These are phyloP conservation scores for Paramormyrops hopkinsi DNA, from an alignment of 2,797 vertebrate genomes.

Conservation along the genomic window DNA sequence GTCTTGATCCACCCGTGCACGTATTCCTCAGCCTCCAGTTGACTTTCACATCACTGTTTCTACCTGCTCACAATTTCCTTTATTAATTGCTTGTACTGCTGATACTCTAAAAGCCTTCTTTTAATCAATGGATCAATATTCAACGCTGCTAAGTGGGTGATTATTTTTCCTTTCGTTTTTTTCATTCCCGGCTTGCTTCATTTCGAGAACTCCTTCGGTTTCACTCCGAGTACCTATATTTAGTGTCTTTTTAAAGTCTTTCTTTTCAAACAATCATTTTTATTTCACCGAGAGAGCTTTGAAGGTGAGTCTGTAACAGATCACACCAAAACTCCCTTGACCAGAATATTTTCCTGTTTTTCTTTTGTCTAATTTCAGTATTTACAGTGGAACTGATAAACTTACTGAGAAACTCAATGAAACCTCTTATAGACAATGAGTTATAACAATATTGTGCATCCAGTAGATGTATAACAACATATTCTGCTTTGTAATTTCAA, in stretches of 20 bases:
- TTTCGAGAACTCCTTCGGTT: conserved; percentile 3
- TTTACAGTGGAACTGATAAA: conserved; percentile 2
- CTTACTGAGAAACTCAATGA: neutral
- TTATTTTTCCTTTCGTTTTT: neutral
- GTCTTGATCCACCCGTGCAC: neutral
- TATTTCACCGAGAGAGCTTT: neutral
- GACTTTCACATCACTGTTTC: conserved; percentile 12
- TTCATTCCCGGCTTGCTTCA: neutral
- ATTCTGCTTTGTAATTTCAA: neutral
- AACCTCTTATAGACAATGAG: neutral
- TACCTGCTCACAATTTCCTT: conserved; percentile 17
- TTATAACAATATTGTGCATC: neutral
- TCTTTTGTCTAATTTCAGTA: neutral
- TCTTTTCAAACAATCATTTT: conserved; percentile 6
- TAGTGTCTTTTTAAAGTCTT: neutral
- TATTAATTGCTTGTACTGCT: conserved; percentile 30
- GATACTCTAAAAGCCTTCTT: conserved; percentile 28
- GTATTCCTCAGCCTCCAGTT: neutral
- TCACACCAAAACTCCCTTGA: neutral
- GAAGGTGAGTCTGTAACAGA: conserved; percentile 10
- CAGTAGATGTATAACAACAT: neutral
- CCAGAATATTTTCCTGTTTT: neutral
- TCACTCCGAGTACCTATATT: neutral
- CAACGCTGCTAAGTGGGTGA: conserved; percentile 18
- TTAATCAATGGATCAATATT: conserved; percentile 32